phyloP scores from a whole-genome alignment of 30 jellyfish, hydroid and myxozoan species.

The Hydractinia echinata region DNA sequence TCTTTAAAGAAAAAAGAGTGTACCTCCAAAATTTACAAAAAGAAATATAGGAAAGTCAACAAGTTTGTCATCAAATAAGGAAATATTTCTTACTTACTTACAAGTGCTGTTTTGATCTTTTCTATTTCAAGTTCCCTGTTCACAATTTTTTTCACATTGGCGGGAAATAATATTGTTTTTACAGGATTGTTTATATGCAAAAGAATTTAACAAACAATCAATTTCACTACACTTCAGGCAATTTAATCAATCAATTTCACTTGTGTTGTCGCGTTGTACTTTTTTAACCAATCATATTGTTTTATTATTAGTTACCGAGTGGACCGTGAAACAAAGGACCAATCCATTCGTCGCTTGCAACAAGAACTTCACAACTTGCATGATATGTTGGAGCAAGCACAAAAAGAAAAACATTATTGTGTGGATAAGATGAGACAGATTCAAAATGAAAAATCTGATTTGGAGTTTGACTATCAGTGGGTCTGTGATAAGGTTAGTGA shows the following conservation, averaged over 20 bases:
- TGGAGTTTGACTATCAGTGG: slow-evolving; percentile 88
- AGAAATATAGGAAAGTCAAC: too few species aligned
- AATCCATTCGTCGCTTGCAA: slow-evolving; percentile 67
- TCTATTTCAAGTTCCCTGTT: too few species aligned
- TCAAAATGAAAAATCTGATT: slow-evolving; percentile 78
- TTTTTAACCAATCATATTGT: neutral
- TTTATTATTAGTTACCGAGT: slow-evolving; percentile 42
- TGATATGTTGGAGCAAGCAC: slow-evolving; percentile 78
- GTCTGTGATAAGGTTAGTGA: slow-evolving; percentile 51
- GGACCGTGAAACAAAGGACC: slow-evolving; percentile 69
- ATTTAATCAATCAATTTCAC: neutral
- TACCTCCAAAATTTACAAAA: too few species aligned
- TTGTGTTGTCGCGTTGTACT: neutral
- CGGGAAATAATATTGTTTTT: too few species aligned
- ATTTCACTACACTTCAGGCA: neutral
- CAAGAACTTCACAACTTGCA: slow-evolving; percentile 68
- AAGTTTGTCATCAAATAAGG: too few species aligned
- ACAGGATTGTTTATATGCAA: too few species aligned
- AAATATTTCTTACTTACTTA: too few species aligned
- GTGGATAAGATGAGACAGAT: slow-evolving; percentile 87
- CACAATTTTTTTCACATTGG: too few species aligned
- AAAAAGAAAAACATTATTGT: slow-evolving; percentile 66
- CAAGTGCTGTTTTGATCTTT: too few species aligned
- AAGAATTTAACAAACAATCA: too few species aligned
- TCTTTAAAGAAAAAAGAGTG: too few species aligned